These are phyloP conservation scores for Epinephelus lanceolatus DNA, from an alignment of 2,113 vertebrate genomes.

Conservation along the genomic window DNA sequence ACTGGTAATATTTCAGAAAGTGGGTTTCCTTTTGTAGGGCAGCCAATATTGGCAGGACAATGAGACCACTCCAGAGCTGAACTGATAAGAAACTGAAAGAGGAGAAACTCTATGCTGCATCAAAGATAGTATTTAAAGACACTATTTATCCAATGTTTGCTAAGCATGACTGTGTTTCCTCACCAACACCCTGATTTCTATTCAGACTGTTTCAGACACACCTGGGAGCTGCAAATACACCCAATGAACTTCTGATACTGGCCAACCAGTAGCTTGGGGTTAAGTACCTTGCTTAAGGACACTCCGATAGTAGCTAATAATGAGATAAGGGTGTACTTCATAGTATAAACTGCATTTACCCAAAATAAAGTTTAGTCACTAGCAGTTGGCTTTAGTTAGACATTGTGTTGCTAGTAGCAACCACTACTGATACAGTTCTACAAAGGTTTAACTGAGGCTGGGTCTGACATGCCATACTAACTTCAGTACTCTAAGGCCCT, in stretches of 20 bases:
- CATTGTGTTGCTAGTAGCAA: background rate
- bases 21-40: slow-evolving; percentile 22
- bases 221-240: slow-evolving; percentile 25
- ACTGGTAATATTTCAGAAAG: slow-evolving; percentile 26
- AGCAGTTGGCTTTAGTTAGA: background rate
- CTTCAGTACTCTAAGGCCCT: too few relatives aligned
- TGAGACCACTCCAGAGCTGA: slow-evolving; percentile 15
- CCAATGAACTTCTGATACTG: slow-evolving; percentile 3
- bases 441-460: background rate
- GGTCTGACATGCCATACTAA: too few relatives aligned
- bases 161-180: slow-evolving; percentile 36
- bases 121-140: slow-evolving; percentile 20
- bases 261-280: background rate
- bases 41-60: slow-evolving; percentile 18
- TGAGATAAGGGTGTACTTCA: background rate
- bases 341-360: background rate
- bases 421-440: background rate
- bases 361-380: background rate
- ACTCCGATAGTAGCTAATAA: background rate
- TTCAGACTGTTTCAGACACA: slow-evolving; percentile 46
- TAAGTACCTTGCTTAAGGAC: background rate
- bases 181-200: slow-evolving; percentile 44
- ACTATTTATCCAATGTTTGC: slow-evolving; percentile 38
- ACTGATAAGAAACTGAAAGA: slow-evolving; percentile 46
- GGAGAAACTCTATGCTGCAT: slow-evolving; percentile 11